Evolutionary conservation across 2,888 invertebrate genomes (phyloP), one percentile per base, ranked within the genome.

Genomic region (Hydropsyche betteni): DNA sequence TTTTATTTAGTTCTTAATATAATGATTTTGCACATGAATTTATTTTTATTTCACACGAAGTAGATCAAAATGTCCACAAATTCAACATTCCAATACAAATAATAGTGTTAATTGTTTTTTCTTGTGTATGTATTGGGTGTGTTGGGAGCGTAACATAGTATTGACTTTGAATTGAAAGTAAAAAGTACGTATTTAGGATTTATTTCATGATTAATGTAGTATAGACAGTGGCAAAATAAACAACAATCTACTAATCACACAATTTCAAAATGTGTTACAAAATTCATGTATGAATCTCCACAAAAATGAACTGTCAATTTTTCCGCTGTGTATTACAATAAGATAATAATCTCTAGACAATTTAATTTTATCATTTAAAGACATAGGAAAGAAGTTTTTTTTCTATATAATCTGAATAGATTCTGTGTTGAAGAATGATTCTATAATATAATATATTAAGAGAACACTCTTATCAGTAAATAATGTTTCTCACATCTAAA

Each of bases 161-260:
- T 24, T 24, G 24, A 24, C 24, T 74, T 58, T 7, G 10, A 50
- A 44, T 44, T 44, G 24, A 14, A 10, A 58, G 69, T 38, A 34
- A 69, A 77, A 24, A 73, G 33, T 77, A 75, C 75, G 77, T 79
- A 68, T 74, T 75, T 76, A 77, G 84, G 84, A 85, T 87, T 88
- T 87, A 88, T 87, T 86, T 86, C 87, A 86, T 87, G 86, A 34
- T 87, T 87, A 87, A 87, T 86, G 85, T 87, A 87, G 86, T 87
- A 86, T 86, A 88, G 86, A 87, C 87, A 87, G 86, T 86, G 86
- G 34, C 68, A 68, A 68, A 34, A n/a, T 68, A 5, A 12, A 10
- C 24, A 64, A 64, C 12, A 16, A 64, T 16, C 64, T 64, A 24
- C 24, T 12, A 16, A 55, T 55, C 55, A 55, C 14, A 16, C 55